Evolutionary conservation across 2,888 invertebrate genomes (phyloP).

Genomic region (Drosophila planitibia): DNA sequence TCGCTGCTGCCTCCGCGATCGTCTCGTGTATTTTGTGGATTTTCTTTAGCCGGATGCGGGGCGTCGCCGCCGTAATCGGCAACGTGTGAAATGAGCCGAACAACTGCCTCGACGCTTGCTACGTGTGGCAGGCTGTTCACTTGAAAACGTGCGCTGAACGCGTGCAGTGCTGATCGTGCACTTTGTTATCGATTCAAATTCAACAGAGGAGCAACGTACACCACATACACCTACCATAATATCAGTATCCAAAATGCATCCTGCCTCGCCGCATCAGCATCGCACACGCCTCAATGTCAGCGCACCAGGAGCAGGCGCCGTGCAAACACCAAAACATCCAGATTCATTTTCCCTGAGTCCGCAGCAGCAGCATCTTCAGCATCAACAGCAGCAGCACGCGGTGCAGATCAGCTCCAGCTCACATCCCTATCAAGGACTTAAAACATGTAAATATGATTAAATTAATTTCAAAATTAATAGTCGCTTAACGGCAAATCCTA

Average conservation of each 20-base stretch:
- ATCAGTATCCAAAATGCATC: slow-evolving; percentile 66
- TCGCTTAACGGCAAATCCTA: not conserved
- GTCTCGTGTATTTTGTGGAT: slow-evolving; percentile 21
- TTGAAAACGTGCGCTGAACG: slow-evolving; percentile 69
- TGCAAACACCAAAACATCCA: slow-evolving; percentile 44
- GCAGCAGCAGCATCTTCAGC: slow-evolving; percentile 29
- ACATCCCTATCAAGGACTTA: slow-evolving; percentile 79
- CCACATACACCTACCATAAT: not conserved
- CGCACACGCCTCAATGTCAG: slow-evolving; percentile 67
- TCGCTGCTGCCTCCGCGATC: slow-evolving; percentile 10
- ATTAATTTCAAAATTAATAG: not conserved
- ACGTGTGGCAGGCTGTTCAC: slow-evolving; percentile 48
- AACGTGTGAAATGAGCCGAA: slow-evolving; percentile 69
- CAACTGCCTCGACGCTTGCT: slow-evolving; percentile 50
- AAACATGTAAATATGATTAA: slow-evolving; percentile 70
- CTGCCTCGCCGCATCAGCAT: slow-evolving; percentile 74
- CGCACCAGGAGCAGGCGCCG: slow-evolving; percentile 60
- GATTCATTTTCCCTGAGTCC: slow-evolving; percentile 55
- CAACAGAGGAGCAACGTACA: not conserved
- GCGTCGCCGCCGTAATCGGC: slow-evolving; percentile 46
- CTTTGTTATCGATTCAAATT: slow-evolving; percentile 5
- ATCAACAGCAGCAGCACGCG: slow-evolving; percentile 53
- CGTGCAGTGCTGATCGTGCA: slow-evolving; percentile 61
- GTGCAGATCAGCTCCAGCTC: slow-evolving; percentile 61
- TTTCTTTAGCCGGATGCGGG: slow-evolving; percentile 44